A percentile compares a stretch with the other conserved stretches of the same genome.
These are phyloP conservation scores for Bombus turneri DNA, from an alignment of 1,140 invertebrate species.

Conservation along the genomic window DNA sequence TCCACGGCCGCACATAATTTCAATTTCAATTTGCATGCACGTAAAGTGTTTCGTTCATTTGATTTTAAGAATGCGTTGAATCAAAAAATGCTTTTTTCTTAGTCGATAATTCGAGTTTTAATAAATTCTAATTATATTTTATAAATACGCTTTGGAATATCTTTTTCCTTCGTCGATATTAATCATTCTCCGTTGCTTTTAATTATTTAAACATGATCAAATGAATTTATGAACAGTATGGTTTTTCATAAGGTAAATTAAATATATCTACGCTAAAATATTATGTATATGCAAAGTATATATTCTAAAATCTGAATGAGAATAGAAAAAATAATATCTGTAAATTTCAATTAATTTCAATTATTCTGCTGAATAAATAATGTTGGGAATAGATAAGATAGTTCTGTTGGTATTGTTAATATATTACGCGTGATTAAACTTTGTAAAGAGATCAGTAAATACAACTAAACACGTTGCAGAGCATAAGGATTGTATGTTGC, in stretches of 20 bases:
- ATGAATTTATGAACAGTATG: too few species aligned
- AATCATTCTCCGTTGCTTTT: too few species aligned
- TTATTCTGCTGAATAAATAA: not conserved
- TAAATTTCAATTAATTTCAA: not conserved
- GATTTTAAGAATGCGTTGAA: not conserved
- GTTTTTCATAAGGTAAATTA: too few species aligned
- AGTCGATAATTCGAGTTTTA: not conserved
- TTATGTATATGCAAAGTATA: too few species aligned
- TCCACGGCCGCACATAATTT: conserved; percentile 18
- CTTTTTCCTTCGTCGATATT: too few species aligned
- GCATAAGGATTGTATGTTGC: not conserved
- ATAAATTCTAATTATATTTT: not conserved
- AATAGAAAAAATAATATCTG: not conserved
- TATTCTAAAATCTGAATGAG: too few species aligned
- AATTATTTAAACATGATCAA: too few species aligned
- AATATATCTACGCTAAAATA: too few species aligned
- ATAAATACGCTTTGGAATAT: not conserved
- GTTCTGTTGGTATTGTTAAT: not conserved
- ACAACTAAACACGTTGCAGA: not conserved
- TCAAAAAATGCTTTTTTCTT: not conserved
- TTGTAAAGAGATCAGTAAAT: not conserved
- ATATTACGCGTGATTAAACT: not conserved
- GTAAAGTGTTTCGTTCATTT: not conserved
- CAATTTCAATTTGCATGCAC: conserved; percentile 1
- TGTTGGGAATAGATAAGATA: too few species aligned